Evolutionary conservation across 2,888 invertebrate species (phyloP).

Genomic region (Steinernema scapterisci): DNA sequence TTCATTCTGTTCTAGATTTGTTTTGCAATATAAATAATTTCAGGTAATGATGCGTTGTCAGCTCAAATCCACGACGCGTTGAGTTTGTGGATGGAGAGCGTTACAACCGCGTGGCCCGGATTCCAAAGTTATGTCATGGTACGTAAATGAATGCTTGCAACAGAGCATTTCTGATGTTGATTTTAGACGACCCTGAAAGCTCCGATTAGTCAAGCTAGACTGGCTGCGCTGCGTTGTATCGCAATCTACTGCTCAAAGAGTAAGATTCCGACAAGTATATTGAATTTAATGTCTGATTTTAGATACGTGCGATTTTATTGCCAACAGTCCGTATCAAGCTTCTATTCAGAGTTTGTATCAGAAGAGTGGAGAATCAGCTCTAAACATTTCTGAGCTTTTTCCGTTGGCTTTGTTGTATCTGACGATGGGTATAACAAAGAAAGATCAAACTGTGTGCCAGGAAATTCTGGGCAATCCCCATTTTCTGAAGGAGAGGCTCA

Average conservation of each 20-base stretch:
- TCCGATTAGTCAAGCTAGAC: not conserved
- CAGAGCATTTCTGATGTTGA: not conserved
- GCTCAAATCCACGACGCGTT: not conserved
- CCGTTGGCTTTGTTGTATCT: not conserved
- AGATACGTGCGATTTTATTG: not conserved
- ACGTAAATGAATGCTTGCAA: not conserved
- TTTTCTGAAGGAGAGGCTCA: not conserved
- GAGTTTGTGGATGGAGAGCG: not conserved
- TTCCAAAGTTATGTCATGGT: not conserved
- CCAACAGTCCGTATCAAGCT: not conserved
- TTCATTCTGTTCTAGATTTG: not conserved
- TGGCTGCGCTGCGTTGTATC: not conserved
- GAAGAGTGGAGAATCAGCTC: not conserved
- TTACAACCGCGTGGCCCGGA: not conserved
- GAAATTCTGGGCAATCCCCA: not conserved
- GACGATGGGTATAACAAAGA: not conserved
- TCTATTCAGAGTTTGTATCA: not conserved
- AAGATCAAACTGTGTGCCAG: no score
- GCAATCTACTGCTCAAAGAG: not conserved
- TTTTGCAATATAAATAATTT: not conserved
- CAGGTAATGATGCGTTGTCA: not conserved
- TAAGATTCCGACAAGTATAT: no score
- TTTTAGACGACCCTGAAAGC: not conserved
- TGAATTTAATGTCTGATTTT: not conserved
- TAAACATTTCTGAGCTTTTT: not conserved